Evolutionary conservation across 37 sponge, comb jelly and placozoan genomes (phyloP), one percentile per base, ranked within the genome.

Genomic region (Crambe crambe): DNA sequence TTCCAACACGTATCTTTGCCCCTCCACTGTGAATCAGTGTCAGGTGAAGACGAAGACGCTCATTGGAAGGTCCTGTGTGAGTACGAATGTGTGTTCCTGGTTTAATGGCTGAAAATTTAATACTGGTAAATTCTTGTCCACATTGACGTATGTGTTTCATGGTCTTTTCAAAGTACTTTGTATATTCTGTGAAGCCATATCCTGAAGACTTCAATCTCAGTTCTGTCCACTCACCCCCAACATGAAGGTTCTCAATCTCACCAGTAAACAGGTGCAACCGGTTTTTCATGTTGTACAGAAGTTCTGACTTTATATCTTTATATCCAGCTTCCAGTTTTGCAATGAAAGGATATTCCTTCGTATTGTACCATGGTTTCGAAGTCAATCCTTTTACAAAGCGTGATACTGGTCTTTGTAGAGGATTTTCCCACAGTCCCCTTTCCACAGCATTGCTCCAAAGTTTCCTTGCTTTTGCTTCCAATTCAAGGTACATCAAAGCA

Each of bases 31-130:
- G 96, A 40, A 89, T 31, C 21, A 95, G 68, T 9, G 87, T 72
- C 40, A 95, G 80, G 70, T 95, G 96, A 0, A 95, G n/a, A 6
- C 96, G 57, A 2, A 95, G 79, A 4, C 96, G 70, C 41, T 95
- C 96, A 83, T 95, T 95, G 6, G 96, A 78, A 18, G 96, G 96
- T 0, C 96, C 96, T 0, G 96, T 95, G 90, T 95, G 96, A 2
- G 90, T 82, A 0, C 92, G 78, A 36, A 95, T 95, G 79, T 95
- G 92, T 35, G 96, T 95, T 1, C 92, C 92, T 0, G 96, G 84
- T 35, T 85, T 85, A 30, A 95, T 92, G 65, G 90, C 92, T 26
- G 96, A 95, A 73, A 95, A 88, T 71, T 95, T 95, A 59, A 95
- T 86, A 82, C 87, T 89, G 0, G 88, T 92, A 56, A 92, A 95